A percentile compares a stretch with the other conserved stretches of the same genome.
phyloP scores from a whole-genome alignment of 1,140 invertebrate species.

The Drusus annulatus region DNA sequence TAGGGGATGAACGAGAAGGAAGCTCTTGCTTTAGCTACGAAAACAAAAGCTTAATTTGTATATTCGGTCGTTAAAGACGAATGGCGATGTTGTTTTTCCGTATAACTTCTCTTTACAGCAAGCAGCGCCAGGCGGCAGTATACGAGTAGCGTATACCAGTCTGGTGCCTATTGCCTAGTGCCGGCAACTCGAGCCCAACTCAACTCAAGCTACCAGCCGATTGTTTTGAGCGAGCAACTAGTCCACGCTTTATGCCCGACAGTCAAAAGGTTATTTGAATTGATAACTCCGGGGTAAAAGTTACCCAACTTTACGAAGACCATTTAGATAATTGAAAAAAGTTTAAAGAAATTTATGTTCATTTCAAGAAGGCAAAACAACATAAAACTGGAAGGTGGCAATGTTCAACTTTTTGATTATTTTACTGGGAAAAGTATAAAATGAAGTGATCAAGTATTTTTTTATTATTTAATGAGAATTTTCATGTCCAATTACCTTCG shows the following conservation, averaged over 20 bases:
- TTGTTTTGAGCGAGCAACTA: not conserved
- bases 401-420: not conserved
- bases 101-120: conserved; percentile 35
- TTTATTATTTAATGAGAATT: not conserved
- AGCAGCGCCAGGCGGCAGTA: not conserved
- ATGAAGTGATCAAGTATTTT: not conserved
- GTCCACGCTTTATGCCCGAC: conserved; percentile 2
- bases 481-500: too few species aligned
- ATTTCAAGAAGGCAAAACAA: conserved; percentile 35
- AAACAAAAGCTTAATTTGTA: conserved; percentile 47
- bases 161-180: too few species aligned
- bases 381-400: conserved; percentile 9
- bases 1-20: not conserved
- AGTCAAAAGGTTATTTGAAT: conserved; percentile 40
- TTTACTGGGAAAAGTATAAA: not conserved
- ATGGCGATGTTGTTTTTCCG: conserved; percentile 40
- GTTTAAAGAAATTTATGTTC: conserved; percentile 39
- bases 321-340: conserved; percentile 39
- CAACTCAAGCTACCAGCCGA: not conserved
- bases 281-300: conserved; percentile 10
- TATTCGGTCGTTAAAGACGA: conserved; percentile 38
- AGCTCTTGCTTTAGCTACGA: not conserved
- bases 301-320: conserved; percentile 28
- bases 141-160: too few species aligned
- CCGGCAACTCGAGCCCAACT: too few species aligned